Percentiles rank a stretch among this genome's conserved stretches.
Evolutionary conservation across 2,113 vertebrate species (phyloP).

Genomic region (Muntiacus reevesi): DNA sequence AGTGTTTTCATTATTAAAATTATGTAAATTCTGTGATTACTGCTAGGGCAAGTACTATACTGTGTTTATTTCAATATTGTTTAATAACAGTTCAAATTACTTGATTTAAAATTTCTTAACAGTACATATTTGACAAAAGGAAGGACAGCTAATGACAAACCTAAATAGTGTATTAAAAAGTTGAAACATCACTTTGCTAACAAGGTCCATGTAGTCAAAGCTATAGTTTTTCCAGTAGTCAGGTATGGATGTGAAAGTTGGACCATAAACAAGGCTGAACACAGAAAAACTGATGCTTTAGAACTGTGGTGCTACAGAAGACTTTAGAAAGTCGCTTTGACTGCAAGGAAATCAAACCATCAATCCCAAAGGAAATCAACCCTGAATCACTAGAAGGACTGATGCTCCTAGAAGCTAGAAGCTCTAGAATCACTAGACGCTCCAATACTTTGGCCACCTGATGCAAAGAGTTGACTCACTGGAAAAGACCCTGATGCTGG

Average conservation of each 20-base stretch:
- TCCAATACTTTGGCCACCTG: background rate
- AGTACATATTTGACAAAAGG: background rate
- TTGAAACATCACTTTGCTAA: background rate
- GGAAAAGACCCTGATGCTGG: background rate
- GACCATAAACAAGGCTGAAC: background rate
- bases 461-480: background rate
- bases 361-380: background rate
- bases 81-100: background rate
- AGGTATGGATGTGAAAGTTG: background rate
- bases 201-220: background rate
- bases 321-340: background rate
- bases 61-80: background rate
- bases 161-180: background rate
- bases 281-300: background rate
- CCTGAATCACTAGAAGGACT: background rate
- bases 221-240: background rate
- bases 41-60: background rate
- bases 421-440: background rate
- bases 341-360: background rate
- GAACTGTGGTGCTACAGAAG: background rate
- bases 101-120: background rate
- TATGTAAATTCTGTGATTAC: background rate
- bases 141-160: background rate
- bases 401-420: background rate
- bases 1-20: slow-evolving; percentile 2